These are phyloP conservation scores for Cylloceria caligata DNA, from an alignment of 2,888 invertebrate species.

Conservation along the genomic window DNA sequence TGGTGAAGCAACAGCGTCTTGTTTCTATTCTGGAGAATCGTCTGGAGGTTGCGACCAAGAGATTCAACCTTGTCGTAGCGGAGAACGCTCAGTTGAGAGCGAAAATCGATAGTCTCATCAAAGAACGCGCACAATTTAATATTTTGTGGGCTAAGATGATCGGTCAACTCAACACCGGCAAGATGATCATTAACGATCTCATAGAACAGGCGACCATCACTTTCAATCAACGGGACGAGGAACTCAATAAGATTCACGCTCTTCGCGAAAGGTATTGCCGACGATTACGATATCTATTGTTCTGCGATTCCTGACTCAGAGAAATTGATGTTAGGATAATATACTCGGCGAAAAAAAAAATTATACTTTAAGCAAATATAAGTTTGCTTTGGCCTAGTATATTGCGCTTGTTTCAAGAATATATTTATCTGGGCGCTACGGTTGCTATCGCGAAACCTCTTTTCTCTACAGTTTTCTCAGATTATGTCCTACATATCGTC, in stretches of 20 bases:
- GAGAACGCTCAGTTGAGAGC: slow-evolving; percentile 90
- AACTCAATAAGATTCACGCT: slow-evolving; percentile 92
- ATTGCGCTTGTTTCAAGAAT: neutral
- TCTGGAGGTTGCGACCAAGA: slow-evolving; percentile 91
- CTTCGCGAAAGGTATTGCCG: slow-evolving; percentile 88
- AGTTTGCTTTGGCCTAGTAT: neutral
- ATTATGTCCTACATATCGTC: no score
- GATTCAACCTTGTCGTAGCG: slow-evolving; percentile 90
- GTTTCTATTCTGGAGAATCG: slow-evolving; percentile 90
- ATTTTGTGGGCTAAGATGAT: slow-evolving; percentile 92
- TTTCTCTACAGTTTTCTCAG: no score
- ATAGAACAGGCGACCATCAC: slow-evolving; percentile 95
- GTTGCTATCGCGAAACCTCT: neutral
- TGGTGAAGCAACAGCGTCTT: slow-evolving; percentile 85
- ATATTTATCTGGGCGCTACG: neutral
- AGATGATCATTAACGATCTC: slow-evolving; percentile 93
- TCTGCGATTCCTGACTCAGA: neutral
- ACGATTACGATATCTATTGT: neutral
- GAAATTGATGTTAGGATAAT: neutral
- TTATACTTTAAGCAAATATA: neutral
- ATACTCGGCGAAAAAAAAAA: neutral
- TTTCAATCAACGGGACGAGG: slow-evolving; percentile 94
- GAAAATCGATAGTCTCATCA: slow-evolving; percentile 92
- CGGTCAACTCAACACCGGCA: slow-evolving; percentile 91
- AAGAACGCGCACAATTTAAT: slow-evolving; percentile 94